Conservation (phyloP, 2,888 invertebrate genomes). For the Epsilonema sp. region DNA sequence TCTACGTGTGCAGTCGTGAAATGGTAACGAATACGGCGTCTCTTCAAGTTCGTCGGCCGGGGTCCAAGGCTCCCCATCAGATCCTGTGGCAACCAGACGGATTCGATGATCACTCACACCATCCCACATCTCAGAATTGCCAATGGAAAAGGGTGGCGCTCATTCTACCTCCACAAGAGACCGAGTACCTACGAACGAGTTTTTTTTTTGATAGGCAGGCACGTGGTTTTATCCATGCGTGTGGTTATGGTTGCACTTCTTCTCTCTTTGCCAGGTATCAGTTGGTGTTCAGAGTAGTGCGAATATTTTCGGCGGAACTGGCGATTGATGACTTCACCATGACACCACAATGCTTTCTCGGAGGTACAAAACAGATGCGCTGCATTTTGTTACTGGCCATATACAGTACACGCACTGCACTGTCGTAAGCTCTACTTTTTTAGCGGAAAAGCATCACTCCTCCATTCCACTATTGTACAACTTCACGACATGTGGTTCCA, state of each 20-base stretch:
- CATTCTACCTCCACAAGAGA: not conserved
- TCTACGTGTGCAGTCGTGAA: not conserved
- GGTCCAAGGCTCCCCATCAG: too few species aligned
- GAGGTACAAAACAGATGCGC: slow-evolving; percentile 1
- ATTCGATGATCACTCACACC: too few species aligned
- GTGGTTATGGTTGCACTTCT: too few species aligned
- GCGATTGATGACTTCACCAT: slow-evolving; percentile 10
- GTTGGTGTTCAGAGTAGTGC: not conserved
- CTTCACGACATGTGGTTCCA: slow-evolving; percentile 7
- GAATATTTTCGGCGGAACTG: slow-evolving; percentile 1
- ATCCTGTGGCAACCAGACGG: too few species aligned
- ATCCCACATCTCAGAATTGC: too few species aligned
- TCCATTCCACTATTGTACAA: slow-evolving; percentile 2
- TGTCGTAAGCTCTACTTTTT: not conserved
- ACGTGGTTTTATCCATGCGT: too few species aligned
- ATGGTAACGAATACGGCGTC: too few species aligned
- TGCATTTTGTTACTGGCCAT: not conserved
- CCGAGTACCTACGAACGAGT: too few species aligned
- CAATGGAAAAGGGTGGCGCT: slow-evolving; percentile 1
- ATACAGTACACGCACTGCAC: not conserved
- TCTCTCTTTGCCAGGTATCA: slow-evolving; percentile 7
- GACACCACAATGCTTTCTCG: slow-evolving; percentile 9
- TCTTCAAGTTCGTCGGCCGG: too few species aligned
- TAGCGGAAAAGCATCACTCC: not conserved
- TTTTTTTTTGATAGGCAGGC: too few species aligned